Evolutionary conservation across 2,113 vertebrate species (phyloP).

Genomic region (Ochotona curzoniae): DNA sequence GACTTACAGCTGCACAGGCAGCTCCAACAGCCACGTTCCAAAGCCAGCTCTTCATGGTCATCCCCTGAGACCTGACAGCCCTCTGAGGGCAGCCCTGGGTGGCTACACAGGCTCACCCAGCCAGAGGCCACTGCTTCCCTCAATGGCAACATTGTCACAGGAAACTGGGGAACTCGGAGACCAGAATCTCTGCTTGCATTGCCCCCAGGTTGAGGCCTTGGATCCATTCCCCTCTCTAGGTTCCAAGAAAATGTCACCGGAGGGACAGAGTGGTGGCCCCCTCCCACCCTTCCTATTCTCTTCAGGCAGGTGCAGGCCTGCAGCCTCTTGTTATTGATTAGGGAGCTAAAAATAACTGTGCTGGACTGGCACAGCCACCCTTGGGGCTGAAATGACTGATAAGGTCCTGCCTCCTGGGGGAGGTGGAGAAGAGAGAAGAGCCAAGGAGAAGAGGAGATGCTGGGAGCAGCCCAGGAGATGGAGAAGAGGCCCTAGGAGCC

Average conservation of each 20-base stretch:
- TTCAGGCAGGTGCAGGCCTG: neutral
- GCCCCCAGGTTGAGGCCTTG: constrained; percentile 15
- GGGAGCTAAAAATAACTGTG: constrained; percentile 54
- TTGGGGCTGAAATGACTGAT: constrained; percentile 30
- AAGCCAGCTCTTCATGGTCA: neutral
- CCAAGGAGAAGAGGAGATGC: neutral
- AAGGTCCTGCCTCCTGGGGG: neutral
- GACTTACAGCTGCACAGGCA: neutral
- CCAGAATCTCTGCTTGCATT: constrained; percentile 17
- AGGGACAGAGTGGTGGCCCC: no score
- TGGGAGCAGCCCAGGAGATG: neutral
- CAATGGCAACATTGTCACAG: neutral
- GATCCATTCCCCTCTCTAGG: neutral
- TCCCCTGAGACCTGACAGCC: neutral
- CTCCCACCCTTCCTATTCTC: neutral
- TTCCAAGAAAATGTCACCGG: constrained; percentile 2
- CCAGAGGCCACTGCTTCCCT: neutral
- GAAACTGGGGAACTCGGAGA: neutral
- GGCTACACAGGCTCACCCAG: neutral
- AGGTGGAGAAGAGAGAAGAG: neutral
- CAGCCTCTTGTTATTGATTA: constrained; percentile 67
- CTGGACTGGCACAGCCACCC: constrained; percentile 39
- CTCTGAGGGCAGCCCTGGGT: neutral
- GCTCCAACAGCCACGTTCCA: neutral
- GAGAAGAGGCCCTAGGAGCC: neutral